phyloP scores from a whole-genome alignment of 1,140 invertebrate genomes.

The Batillaria attramentaria region DNA sequence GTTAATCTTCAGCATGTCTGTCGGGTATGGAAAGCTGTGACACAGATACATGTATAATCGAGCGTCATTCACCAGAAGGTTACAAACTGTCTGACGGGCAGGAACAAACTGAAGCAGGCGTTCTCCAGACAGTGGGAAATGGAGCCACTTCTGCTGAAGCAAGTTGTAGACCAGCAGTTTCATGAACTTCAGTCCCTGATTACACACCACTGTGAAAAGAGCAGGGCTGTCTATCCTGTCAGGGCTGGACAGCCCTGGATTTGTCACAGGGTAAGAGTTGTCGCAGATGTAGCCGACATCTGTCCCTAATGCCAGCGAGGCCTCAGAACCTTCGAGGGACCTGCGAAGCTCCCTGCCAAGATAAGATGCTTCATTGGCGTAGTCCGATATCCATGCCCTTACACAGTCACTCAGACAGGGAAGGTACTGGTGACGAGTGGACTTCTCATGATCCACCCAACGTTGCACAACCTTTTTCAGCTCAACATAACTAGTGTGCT shows the following conservation, averaged over 20 bases:
- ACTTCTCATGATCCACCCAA: constrained; percentile 63
- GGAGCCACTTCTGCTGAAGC: constrained; percentile 61
- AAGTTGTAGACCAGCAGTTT: constrained; percentile 66
- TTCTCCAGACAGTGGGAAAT: constrained; percentile 61
- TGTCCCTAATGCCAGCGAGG: constrained; percentile 10
- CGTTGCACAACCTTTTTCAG: constrained; percentile 58
- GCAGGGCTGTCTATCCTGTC: constrained; percentile 44
- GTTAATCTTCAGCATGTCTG: constrained; percentile 67
- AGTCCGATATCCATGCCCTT: constrained; percentile 63
- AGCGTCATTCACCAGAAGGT: constrained; percentile 59
- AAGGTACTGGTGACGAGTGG: constrained; percentile 45
- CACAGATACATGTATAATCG: constrained; percentile 66
- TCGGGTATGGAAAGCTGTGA: constrained; percentile 68
- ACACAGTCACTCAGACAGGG: constrained; percentile 54
- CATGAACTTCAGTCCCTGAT: constrained; percentile 66
- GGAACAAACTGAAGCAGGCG: constrained; percentile 62
- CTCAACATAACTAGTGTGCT: constrained; percentile 62
- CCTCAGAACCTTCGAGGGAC: constrained; percentile 44
- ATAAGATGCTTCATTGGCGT: constrained; percentile 52
- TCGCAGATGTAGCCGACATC: constrained; percentile 11
- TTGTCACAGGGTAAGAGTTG: constrained; percentile 2
- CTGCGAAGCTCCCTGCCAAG: constrained; percentile 45
- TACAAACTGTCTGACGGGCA: constrained; percentile 63
- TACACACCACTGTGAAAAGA: constrained; percentile 62
- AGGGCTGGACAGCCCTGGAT: constrained; percentile 1